Evolutionary conservation across 2,888 invertebrate genomes (phyloP), one percentile per base, ranked within the genome.

Genomic region (Eustalomyia histrio): DNA sequence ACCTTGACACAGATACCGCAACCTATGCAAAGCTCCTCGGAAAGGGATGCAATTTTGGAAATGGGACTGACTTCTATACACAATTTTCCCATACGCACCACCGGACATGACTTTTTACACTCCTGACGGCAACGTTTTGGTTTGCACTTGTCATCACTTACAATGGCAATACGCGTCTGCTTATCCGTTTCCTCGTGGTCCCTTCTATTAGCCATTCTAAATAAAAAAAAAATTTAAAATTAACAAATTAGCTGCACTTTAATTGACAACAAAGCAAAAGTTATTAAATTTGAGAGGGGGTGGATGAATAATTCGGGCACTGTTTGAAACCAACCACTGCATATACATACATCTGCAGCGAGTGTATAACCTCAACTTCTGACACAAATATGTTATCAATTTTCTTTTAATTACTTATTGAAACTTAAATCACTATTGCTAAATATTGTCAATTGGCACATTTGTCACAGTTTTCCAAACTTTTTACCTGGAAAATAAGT

Each of bases 1-100:
- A 97, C 98, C 95, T 99, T 99, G 78, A 98, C 97, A 92, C 99
- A 99, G 88, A 99, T 99, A 94, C 99, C 99, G 92, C 99, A 99
- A 87, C 99, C 99, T 87, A 99, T 99, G 91, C 99, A 99, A 5
- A 99, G 92, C 90, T 99, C 98, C 91, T 99, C 99, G 60, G 99
- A 99, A 89, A 99, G 97, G 55, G 95, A 94, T 50, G 99, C 98
- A 85, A 99, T 97, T 92, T 99, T 99, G 87, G 96, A 97, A 87
- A 97, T 96, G 12, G 98, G 95, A 57, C 95, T 94, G 53, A 99
- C 99, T 93, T 99, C 99, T 87, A 99, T 99, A 91, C 99, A 99
- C 52, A 99, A 93, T 91, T 99, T 99, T 89, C 99, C 99, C 97
- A 99, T 99, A 85, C 99, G 94, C 80, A 99, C 99, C 75, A 99